A percentile compares a stretch with the other conserved stretches of the same genome.
These are phyloP conservation scores for Aphrophora alni DNA, from an alignment of 2,888 invertebrate species.

Conservation along the genomic window DNA sequence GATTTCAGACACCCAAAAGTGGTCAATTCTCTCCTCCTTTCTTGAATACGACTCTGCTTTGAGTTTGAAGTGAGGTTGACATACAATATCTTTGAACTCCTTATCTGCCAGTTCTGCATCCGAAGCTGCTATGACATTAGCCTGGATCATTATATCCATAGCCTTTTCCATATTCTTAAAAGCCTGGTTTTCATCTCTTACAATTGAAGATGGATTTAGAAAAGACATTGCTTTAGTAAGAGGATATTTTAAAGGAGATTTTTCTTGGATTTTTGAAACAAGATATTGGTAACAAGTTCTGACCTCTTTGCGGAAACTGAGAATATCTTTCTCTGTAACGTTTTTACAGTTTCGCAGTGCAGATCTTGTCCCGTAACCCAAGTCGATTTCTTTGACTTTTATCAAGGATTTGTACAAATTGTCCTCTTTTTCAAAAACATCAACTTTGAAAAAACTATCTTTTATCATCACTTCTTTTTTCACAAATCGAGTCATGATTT, in stretches of 20 bases:
- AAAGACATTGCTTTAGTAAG: neutral
- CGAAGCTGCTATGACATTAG: neutral
- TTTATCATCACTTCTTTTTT: neutral
- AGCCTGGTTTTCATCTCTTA: neutral
- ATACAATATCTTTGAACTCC: neutral
- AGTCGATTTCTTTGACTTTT: constrained; percentile 2
- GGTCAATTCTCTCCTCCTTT: neutral
- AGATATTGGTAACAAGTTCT: neutral
- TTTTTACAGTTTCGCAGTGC: neutral
- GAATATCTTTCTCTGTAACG: neutral
- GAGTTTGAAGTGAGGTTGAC: neutral
- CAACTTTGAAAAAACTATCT: neutral
- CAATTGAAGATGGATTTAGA: too few relatives aligned
- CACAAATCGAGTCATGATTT: neutral
- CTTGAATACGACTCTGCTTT: constrained; percentile 10
- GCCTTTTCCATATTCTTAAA: neutral
- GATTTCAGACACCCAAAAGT: constrained; percentile 13
- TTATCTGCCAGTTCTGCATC: constrained; percentile 18
- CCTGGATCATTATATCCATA: neutral
- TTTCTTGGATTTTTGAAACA: too few relatives aligned
- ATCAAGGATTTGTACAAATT: neutral
- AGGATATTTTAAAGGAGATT: constrained; percentile 21
- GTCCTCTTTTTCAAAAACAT: constrained; percentile 12
- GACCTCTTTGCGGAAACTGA: too few relatives aligned
- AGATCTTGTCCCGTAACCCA: constrained; percentile 16